phyloP scores from a whole-genome alignment of 2,113 vertebrate genomes.

The Nesoenas mayeri region DNA sequence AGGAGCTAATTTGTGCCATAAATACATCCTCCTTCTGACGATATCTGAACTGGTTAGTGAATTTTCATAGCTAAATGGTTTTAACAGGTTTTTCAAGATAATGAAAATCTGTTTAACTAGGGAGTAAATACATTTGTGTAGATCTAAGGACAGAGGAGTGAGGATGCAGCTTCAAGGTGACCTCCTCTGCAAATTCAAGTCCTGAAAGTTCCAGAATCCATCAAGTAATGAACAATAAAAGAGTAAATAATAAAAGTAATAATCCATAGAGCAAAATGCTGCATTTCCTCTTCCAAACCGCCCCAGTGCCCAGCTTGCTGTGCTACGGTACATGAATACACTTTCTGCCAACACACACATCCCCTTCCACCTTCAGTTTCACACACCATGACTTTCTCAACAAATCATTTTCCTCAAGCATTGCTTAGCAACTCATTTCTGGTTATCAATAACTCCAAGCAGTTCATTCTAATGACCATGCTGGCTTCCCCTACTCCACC shows the following conservation, averaged over 20 bases:
- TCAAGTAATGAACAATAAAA: neutral
- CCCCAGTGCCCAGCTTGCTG: neutral
- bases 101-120: constrained; percentile 8
- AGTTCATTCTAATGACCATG: neutral
- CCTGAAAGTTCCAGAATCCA: neutral
- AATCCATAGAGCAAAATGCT: neutral
- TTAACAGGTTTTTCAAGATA: constrained; percentile 42
- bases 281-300: neutral
- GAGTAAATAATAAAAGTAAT: neutral
- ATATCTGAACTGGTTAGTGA: neutral
- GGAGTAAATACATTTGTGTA: neutral
- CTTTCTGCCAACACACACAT: neutral
- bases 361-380: neutral
- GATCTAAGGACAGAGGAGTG: neutral
- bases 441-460: neutral
- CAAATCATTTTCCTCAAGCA: neutral
- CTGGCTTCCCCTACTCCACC: neutral
- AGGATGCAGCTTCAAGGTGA: neutral
- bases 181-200: neutral
- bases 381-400: neutral
- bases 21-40: constrained; percentile 31
- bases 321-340: neutral
- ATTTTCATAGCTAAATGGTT: constrained; percentile 52
- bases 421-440: constrained; percentile 23
- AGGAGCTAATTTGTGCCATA: constrained; percentile 56